A percentile compares a stretch with the other conserved stretches of the same genome.
Evolutionary conservation across 2,113 vertebrate genomes (phyloP).

Genomic region (Tachysurus fulvidraco): DNA sequence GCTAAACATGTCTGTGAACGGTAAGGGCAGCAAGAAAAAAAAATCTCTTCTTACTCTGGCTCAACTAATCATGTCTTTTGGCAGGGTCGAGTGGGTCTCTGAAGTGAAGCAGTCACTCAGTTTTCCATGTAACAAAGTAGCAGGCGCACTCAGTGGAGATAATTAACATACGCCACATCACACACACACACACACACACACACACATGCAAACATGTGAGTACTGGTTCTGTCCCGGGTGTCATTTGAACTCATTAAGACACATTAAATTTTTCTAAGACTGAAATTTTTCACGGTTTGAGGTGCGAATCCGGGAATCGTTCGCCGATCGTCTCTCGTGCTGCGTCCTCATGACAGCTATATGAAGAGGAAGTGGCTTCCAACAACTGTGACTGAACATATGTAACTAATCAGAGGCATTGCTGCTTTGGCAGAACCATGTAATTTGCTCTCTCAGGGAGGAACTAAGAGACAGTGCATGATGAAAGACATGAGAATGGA

Average conservation of each 20-base stretch:
- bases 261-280: constrained; percentile 56
- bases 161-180: constrained; percentile 45
- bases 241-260: constrained; percentile 50
- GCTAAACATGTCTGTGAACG: constrained; percentile 18
- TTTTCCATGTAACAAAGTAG: constrained; percentile 54
- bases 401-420: constrained; percentile 94
- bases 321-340: constrained; percentile 76
- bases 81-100: constrained; percentile 49
- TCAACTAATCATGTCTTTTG: constrained; percentile 45
- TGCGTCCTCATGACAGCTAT: constrained; percentile 82
- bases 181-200: constrained; percentile 38
- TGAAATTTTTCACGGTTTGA: constrained; percentile 73
- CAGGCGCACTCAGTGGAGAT: constrained; percentile 39
- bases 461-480: constrained; percentile 35
- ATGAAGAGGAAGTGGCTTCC: constrained; percentile 87
- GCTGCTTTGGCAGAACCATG: constrained; percentile 85
- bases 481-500: constrained; percentile 37
- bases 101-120: constrained; percentile 64
- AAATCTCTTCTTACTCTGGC: constrained; percentile 39
- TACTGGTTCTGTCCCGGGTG: constrained; percentile 38
- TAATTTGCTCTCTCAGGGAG: constrained; percentile 78
- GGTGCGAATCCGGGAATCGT: constrained; percentile 84
- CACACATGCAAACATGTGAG: constrained; percentile 22
- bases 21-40: constrained; percentile 1
- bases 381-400: constrained; percentile 97